Evolutionary conservation across 1,140 invertebrate species (phyloP).

Genomic region (Diorhabda elongata): DNA sequence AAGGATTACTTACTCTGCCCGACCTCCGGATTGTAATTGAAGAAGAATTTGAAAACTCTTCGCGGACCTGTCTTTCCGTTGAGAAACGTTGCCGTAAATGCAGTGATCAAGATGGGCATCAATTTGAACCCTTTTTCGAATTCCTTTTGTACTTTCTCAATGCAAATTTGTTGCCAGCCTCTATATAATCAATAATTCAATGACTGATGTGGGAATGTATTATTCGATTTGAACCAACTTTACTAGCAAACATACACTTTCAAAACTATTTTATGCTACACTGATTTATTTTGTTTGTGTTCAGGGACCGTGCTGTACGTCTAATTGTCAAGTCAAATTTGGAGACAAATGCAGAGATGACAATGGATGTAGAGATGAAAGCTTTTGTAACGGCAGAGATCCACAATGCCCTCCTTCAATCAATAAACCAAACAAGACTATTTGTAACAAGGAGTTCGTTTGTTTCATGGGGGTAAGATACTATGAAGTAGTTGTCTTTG

Average conservation of each 20-base stretch:
- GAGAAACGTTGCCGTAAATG: no score
- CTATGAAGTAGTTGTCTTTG: neutral
- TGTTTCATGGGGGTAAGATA: conserved; percentile 89
- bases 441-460: conserved; percentile 90
- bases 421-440: conserved; percentile 90
- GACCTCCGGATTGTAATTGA: no score
- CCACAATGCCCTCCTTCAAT: conserved; percentile 85
- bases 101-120: no score
- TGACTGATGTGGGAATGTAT: no score
- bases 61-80: no score
- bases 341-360: conserved; percentile 88
- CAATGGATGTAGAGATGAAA: conserved; percentile 87
- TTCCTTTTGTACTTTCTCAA: no score
- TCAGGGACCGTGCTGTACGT: conserved; percentile 92
- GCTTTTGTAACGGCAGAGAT: conserved; percentile 81
- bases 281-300: conserved; percentile 31
- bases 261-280: neutral
- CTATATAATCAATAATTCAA: no score
- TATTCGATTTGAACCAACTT: no score
- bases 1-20: no score
- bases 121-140: no score
- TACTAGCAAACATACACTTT: neutral
- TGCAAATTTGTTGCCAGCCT: no score
- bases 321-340: conserved; percentile 78
- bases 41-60: no score